Base-by-base conservation (phyloP, 2,113 vertebrate genomes). In the Cynopterus brachyotis region DNA sequence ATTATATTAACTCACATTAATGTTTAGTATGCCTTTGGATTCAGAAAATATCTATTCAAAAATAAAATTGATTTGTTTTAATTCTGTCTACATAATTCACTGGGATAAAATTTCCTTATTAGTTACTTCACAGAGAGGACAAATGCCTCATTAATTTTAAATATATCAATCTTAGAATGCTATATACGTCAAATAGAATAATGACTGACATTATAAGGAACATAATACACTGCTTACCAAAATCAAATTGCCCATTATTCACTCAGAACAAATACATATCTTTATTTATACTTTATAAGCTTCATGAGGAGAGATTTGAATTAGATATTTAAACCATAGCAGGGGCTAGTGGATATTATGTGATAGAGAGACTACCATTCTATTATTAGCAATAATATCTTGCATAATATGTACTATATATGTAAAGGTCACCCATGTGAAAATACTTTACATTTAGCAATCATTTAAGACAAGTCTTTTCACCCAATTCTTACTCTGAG, bases 101-200 rank as follows among this genome's bases (percentile, higher is more conserved):
- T 40, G 8, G 60, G 64, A 72, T 50, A 93, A 96, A 87, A 37
- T 55, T 95, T 78, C 22, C 91, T 97, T 91, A 96, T 97, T 98
- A 97, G 96, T 97, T 97, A 97, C 95, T 97, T 96, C 95, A 97
- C 91, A 97, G 89, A 90, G 80, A 96, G 91, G 95, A 98, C 37
- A 95, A 97, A 98, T 97, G 95, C 94, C 72, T 98, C 97, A 98
- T 98, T 98, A 98, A 98, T 97, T 98, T 98, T 97, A 98, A 98
- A 96, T 57, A 92, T 95, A 96, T 97, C 96, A 97, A 84, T 97
- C 97, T 97, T 79, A 98, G 97, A 98, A 97, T 91, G 78, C 16
- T 96, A 78, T 95, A 96, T 89, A 91, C 93, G 97, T 98, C 96
- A 98, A 93, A 82, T 83, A 98, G 96, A 98, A 96, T 98, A 98